Percentiles rank a stretch among this genome's conserved stretches.
Evolutionary conservation across 2,113 vertebrate species (phyloP).

Genomic region (Rhinogobius similis): DNA sequence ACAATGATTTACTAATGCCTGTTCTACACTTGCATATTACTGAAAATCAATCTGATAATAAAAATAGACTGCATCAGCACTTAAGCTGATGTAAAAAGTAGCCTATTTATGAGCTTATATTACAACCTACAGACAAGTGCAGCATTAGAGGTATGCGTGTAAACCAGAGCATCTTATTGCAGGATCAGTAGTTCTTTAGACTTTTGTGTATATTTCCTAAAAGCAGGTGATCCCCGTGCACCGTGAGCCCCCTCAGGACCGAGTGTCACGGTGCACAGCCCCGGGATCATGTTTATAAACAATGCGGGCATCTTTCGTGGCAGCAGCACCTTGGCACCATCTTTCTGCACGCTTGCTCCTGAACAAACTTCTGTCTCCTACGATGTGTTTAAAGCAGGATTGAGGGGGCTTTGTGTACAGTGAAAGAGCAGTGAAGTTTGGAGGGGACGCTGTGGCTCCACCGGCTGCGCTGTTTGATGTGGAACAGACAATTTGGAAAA

Average conservation of each 20-base stretch:
- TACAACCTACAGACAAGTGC: neutral
- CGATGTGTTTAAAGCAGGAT: neutral
- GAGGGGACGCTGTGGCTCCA: conserved; percentile 38
- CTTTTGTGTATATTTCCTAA: neutral
- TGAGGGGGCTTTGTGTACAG: neutral
- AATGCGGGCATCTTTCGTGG: conserved; percentile 41
- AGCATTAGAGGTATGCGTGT: neutral
- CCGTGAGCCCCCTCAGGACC: neutral
- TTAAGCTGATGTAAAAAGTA: neutral
- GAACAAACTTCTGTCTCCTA: conserved; percentile 21
- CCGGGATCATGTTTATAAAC: conserved; percentile 64
- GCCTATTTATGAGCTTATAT: neutral
- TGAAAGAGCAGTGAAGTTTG: conserved; percentile 22
- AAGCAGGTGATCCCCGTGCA: neutral
- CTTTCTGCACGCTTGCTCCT: neutral
- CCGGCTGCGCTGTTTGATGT: conserved; percentile 60
- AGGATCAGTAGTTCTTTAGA: too few relatives aligned
- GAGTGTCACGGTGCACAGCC: conserved; percentile 1
- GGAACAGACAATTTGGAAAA: conserved; percentile 55
- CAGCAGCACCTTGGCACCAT: conserved; percentile 7
- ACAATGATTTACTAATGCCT: too few relatives aligned
- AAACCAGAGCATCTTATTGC: neutral
- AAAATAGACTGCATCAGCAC: neutral
- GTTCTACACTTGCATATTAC: too few relatives aligned
- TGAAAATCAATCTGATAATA: too few relatives aligned